Evolutionary conservation across 1,140 invertebrate genomes (phyloP).

Genomic region (Littorina saxatilis): DNA sequence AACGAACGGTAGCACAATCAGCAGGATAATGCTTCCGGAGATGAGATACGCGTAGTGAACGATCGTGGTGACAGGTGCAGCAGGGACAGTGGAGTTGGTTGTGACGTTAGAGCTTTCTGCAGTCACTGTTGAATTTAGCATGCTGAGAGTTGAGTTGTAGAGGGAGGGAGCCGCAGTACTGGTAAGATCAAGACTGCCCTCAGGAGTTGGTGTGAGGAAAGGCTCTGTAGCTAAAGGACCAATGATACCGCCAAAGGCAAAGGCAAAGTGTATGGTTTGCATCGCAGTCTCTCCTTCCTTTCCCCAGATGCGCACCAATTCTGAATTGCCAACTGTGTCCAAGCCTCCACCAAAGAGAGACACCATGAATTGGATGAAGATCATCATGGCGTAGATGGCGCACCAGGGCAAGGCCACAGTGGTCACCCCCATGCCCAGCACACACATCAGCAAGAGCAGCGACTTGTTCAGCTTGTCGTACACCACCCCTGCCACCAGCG

Average conservation of each 20-base stretch:
- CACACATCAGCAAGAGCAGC: constrained; percentile 31
- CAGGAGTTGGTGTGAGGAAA: constrained; percentile 48
- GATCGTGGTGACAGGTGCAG: constrained; percentile 12
- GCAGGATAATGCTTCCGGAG: constrained; percentile 24
- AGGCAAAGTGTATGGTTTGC: constrained; percentile 56
- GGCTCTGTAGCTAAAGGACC: constrained; percentile 57
- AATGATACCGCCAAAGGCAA: constrained; percentile 56
- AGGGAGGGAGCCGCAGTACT: neutral
- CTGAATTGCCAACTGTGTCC: constrained; percentile 74
- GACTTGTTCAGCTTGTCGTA: constrained; percentile 51
- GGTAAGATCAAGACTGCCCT: neutral
- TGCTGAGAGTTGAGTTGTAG: neutral
- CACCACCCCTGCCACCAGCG: constrained; percentile 46
- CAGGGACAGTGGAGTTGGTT: neutral
- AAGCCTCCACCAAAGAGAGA: constrained; percentile 44
- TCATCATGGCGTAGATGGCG: constrained; percentile 51
- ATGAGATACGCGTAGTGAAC: constrained; percentile 43
- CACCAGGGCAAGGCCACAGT: constrained; percentile 50
- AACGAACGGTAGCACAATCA: constrained; percentile 28
- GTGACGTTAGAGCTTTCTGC: neutral
- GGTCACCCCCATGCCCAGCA: constrained; percentile 35
- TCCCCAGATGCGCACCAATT: constrained; percentile 76
- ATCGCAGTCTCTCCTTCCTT: constrained; percentile 64
- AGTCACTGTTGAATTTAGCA: no score
- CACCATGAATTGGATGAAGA: constrained; percentile 36